Evolutionary conservation across 2,888 invertebrate species (phyloP).

Genomic region (Drosophila rellima): DNA sequence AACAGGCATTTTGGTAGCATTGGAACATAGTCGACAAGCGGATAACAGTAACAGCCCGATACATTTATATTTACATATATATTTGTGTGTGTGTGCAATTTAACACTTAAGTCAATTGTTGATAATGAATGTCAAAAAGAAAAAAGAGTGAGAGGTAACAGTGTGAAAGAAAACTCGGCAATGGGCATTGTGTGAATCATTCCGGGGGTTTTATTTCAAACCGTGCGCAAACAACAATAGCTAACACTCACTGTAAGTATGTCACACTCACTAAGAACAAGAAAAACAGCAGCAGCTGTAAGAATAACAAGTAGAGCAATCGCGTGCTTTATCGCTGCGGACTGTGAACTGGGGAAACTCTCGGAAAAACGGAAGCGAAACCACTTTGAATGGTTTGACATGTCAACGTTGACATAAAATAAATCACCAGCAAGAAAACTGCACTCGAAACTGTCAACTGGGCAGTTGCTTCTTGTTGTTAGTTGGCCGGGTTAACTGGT

Average conservation of each 20-base stretch:
- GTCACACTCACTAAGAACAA: slow-evolving; percentile 52
- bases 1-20: slow-evolving; percentile 50
- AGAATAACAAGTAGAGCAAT: slow-evolving; percentile 50
- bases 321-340: slow-evolving; percentile 77
- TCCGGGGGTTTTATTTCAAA: slow-evolving; percentile 42
- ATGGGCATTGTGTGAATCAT: slow-evolving; percentile 35
- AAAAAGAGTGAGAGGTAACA: slow-evolving; percentile 9
- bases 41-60: slow-evolving; percentile 26
- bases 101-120: slow-evolving; percentile 69
- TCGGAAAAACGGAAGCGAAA: slow-evolving; percentile 74
- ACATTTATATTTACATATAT: slow-evolving; percentile 4
- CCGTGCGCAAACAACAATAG: slow-evolving; percentile 54
- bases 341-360: slow-evolving; percentile 47
- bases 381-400: slow-evolving; percentile 82
- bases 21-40: slow-evolving; percentile 45
- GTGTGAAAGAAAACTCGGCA: slow-evolving; percentile 32
- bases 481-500: slow-evolving; percentile 42
- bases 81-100: slow-evolving; percentile 9
- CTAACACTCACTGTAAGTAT: slow-evolving; percentile 53
- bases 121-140: slow-evolving; percentile 60
- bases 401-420: slow-evolving; percentile 83
- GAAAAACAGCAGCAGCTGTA: slow-evolving; percentile 5
- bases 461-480: slow-evolving; percentile 24
- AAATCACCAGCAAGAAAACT: slow-evolving; percentile 74
- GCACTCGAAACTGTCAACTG: slow-evolving; percentile 62